These are phyloP conservation scores for Phyllostomus discolor DNA, from an alignment of 2,113 vertebrate species.

Conservation along the genomic window DNA sequence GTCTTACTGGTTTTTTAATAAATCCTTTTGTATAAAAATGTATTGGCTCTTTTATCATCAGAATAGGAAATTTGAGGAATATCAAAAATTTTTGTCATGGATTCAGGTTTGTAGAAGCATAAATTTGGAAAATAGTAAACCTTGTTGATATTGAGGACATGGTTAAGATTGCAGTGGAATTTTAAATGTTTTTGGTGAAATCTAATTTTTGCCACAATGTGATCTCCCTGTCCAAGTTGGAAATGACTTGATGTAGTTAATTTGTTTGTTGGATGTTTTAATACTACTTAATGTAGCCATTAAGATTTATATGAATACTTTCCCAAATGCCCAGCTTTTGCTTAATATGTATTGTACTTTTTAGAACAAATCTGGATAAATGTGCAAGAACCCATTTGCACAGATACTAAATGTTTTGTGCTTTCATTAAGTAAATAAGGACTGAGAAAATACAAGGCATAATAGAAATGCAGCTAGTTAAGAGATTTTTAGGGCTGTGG, in stretches of 20 bases:
- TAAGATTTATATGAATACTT: conserved; percentile 52
- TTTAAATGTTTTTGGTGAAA: conserved; percentile 52
- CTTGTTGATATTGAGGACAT: conserved; percentile 16
- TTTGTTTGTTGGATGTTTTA: conserved; percentile 54
- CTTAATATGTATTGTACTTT: conserved; percentile 45
- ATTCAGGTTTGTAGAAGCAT: conserved; percentile 40
- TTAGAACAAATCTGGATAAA: conserved; percentile 55
- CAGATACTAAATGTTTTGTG: conserved; percentile 27
- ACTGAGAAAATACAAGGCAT: conserved; percentile 6
- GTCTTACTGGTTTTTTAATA: conserved; percentile 89
- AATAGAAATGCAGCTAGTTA: conserved; percentile 19
- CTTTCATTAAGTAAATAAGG: conserved; percentile 48
- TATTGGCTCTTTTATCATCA: conserved; percentile 69
- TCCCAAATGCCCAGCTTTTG: background rate
- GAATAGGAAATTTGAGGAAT: conserved; percentile 31
- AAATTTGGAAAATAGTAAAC: conserved; percentile 6
- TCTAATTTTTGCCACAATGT: background rate
- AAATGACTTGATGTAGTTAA: conserved; percentile 45
- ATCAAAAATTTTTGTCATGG: conserved; percentile 8
- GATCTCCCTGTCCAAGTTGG: conserved; percentile 27
- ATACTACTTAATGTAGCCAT: conserved; percentile 44
- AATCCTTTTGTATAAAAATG: conserved; percentile 86
- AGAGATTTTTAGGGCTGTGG: conserved; percentile 21
- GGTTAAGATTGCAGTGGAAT: conserved; percentile 37
- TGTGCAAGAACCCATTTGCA: conserved; percentile 34